A percentile compares a stretch with the other conserved stretches of the same genome.
phyloP scores from a whole-genome alignment of 2,797 vertebrate species.

The Ctenochaetus hawaiiensis region DNA sequence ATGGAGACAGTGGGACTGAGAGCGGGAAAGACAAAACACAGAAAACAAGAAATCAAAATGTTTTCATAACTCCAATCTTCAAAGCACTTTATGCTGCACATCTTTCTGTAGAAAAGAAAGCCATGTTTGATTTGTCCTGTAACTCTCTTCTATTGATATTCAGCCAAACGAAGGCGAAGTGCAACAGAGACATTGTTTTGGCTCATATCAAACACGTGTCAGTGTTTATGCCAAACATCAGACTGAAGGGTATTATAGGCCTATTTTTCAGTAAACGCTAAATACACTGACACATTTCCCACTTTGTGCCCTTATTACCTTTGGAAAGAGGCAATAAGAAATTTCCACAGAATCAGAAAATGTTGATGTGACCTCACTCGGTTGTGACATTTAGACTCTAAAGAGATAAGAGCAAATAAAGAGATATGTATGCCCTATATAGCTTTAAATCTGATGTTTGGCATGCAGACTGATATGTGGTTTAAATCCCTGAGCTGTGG shows the following conservation, averaged over 20 bases:
- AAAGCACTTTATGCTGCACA: not conserved
- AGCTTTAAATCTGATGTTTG: slow-evolving; percentile 61
- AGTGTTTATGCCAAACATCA: slow-evolving; percentile 41
- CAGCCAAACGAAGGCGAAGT: slow-evolving; percentile 15
- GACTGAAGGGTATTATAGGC: slow-evolving; percentile 9
- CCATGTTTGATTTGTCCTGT: not conserved
- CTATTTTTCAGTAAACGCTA: slow-evolving; percentile 19
- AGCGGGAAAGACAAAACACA: not conserved
- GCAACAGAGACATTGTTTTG: slow-evolving; percentile 23
- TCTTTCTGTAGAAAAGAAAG: not conserved
- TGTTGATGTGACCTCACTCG: slow-evolving; percentile 2
- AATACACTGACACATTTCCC: not conserved
- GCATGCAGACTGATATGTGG: slow-evolving; percentile 47
- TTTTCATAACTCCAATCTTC: not conserved
- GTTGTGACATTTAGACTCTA: slow-evolving; percentile 15
- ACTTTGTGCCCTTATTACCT: not conserved
- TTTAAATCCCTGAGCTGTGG: slow-evolving; percentile 62
- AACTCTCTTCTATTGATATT: not conserved
- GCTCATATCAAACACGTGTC: slow-evolving; percentile 27
- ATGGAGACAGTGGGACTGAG: not conserved
- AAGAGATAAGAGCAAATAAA: slow-evolving; percentile 10
- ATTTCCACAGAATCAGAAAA: not conserved
- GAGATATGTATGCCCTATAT: slow-evolving; percentile 29
- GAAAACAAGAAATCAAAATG: not conserved
- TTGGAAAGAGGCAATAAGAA: not conserved